phyloP scores from a whole-genome alignment of 53 echinoderm and acorn worm species.

The Patiria pectinifera region DNA sequence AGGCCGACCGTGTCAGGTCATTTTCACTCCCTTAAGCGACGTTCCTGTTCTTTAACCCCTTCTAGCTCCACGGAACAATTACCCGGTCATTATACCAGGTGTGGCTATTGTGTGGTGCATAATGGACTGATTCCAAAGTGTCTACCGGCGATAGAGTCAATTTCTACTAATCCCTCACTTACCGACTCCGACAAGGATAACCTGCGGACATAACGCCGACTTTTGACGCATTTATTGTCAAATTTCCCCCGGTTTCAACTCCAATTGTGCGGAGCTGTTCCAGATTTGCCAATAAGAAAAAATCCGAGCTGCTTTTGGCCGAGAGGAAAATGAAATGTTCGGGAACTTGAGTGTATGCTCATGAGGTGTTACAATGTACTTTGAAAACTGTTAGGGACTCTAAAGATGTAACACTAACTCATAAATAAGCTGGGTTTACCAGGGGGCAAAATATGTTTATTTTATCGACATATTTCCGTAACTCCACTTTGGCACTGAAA shows the following conservation, averaged over 20 bases:
- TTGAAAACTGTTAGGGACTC: not conserved
- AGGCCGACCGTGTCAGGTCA: slow-evolving; percentile 7
- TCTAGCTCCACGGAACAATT: not conserved
- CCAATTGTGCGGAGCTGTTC: not conserved
- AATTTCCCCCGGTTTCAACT: not conserved
- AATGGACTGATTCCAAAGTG: not conserved
- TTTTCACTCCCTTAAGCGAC: not conserved
- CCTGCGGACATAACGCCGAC: not conserved
- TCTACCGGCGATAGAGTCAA: slow-evolving; percentile 22
- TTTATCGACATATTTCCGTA: slow-evolving; percentile 13
- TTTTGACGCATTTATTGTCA: not conserved
- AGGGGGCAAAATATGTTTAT: not conserved
- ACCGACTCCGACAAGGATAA: not conserved
- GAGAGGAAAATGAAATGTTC: not conserved
- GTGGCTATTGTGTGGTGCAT: slow-evolving; percentile 12
- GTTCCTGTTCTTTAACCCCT: not conserved
- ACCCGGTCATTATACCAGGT: slow-evolving; percentile 22
- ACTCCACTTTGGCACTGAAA: not conserved
- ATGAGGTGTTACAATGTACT: not conserved
- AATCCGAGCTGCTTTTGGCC: slow-evolving; percentile 16
- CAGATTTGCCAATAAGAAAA: not conserved
- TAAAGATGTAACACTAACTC: slow-evolving; percentile 25
- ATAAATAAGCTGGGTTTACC: slow-evolving; percentile 26
- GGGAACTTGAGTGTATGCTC: not conserved
- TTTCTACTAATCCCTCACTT: not conserved